A percentile compares a stretch with the other conserved stretches of the same genome.
Evolutionary conservation across 92 coral and sea anemone genomes (phyloP).

Genomic region (Palythoa grandis): DNA sequence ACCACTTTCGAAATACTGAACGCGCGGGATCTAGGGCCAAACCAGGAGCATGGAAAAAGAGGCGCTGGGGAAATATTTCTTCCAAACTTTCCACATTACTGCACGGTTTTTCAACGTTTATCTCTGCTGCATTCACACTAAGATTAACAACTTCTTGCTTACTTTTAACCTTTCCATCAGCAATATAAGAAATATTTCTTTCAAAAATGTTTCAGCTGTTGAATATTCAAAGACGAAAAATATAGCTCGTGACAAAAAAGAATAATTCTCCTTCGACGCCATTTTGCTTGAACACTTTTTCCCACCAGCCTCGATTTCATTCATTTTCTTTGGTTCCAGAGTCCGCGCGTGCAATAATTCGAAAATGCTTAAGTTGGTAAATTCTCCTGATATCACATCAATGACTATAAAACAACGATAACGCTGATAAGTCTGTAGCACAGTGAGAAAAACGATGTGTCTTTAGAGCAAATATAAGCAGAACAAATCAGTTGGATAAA

Average conservation of each 20-base stretch:
- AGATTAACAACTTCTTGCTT: neutral
- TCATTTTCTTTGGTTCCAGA: constrained; percentile 1
- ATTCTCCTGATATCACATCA: too few species aligned
- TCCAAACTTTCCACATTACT: neutral
- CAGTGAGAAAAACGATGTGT: too few species aligned
- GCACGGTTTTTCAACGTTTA: neutral
- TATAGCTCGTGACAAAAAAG: too few species aligned
- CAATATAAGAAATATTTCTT: neutral
- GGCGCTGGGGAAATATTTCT: too few species aligned
- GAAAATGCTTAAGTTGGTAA: neutral
- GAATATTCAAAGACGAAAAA: constrained; percentile 4
- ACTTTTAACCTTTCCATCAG: constrained; percentile 19
- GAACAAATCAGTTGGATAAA: too few species aligned
- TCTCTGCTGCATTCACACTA: neutral
- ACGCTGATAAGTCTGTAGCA: too few species aligned
- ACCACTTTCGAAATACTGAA: too few species aligned
- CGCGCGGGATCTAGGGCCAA: too few species aligned
- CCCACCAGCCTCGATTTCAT: constrained; percentile 22
- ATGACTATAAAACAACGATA: too few species aligned
- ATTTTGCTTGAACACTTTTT: neutral
- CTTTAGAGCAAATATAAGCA: too few species aligned
- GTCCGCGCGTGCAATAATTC: constrained; percentile 10
- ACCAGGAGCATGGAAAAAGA: too few species aligned
- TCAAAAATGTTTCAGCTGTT: constrained; percentile 5
- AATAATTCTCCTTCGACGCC: neutral